Evolutionary conservation across 2,888 invertebrate species (phyloP).

Genomic region (Cartodere bifasciata): DNA sequence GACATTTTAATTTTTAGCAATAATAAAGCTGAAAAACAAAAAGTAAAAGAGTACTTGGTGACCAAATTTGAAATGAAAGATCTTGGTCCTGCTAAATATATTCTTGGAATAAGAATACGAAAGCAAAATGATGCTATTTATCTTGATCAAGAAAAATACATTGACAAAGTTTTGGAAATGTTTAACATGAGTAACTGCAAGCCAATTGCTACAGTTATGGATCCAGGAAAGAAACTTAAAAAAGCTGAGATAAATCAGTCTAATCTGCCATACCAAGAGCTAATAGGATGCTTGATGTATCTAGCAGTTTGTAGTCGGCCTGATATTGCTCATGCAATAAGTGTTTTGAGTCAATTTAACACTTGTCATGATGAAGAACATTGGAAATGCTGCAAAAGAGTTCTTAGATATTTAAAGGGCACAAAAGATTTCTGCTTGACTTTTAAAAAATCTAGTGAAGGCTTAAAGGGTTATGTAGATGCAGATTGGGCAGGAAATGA

Average conservation of each 20-base stretch:
- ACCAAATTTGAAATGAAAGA: constrained; percentile 11
- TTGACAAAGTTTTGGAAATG: constrained; percentile 7
- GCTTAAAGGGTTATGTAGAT: constrained; percentile 8
- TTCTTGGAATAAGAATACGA: constrained; percentile 8
- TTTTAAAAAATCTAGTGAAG: constrained; percentile 2
- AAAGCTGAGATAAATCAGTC: constrained; percentile 2
- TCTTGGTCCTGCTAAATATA: constrained; percentile 7
- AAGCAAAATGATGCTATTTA: constrained; percentile 4
- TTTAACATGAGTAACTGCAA: constrained; percentile 9
- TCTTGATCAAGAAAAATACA: constrained; percentile 10
- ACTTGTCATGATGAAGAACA: constrained; percentile 6
- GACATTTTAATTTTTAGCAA: constrained; percentile 18
- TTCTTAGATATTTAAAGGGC: constrained; percentile 10
- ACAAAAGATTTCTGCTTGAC: constrained; percentile 7
- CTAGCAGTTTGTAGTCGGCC: constrained; percentile 9
- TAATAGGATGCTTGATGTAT: constrained; percentile 10
- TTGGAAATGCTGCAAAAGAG: constrained; percentile 10
- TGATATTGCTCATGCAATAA: constrained; percentile 9
- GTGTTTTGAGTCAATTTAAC: constrained; percentile 9
- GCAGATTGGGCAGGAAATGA: constrained; percentile 9
- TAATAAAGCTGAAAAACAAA: constrained; percentile 10
- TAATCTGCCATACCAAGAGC: constrained; percentile 6
- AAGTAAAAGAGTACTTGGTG: constrained; percentile 12
- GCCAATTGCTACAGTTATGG: constrained; percentile 9
- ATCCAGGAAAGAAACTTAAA: constrained; percentile 4